phyloP scores from a whole-genome alignment of 2,888 invertebrate genomes.

The Serrognathus titanus region DNA sequence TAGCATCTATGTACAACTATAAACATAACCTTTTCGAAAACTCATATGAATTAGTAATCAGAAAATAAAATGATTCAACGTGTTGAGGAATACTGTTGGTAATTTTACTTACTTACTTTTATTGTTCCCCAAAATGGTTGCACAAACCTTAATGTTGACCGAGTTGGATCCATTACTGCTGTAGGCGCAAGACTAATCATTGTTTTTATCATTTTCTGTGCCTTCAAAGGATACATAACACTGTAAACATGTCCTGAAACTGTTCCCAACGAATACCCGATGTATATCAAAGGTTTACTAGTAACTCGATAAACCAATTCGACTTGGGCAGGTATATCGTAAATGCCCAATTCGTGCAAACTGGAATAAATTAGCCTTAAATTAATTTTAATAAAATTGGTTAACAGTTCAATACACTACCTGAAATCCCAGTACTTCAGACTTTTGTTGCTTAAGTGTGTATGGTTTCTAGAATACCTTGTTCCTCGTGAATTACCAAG shows the following conservation, averaged over 20 bases:
- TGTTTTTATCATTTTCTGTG: slow-evolving; percentile 60
- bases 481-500: slow-evolving; percentile 44
- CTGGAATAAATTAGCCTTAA: slow-evolving; percentile 6
- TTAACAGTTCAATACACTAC: slow-evolving; percentile 4
- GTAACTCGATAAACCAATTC: slow-evolving; percentile 20
- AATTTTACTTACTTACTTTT: too few relatives aligned
- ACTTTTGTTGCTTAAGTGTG: slow-evolving; percentile 19
- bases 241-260: slow-evolving; percentile 65
- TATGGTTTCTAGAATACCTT: slow-evolving; percentile 28
- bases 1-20: too few relatives aligned
- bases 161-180: slow-evolving; percentile 54
- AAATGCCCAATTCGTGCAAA: slow-evolving; percentile 25
- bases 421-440: slow-evolving; percentile 30
- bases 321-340: slow-evolving; percentile 22
- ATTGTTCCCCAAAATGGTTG: slow-evolving; percentile 59
- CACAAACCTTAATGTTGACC: slow-evolving; percentile 59
- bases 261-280: slow-evolving; percentile 85
- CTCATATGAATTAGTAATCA: too few relatives aligned
- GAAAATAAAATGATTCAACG: too few relatives aligned
- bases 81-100: too few relatives aligned
- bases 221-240: slow-evolving; percentile 62
- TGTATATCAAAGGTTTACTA: slow-evolving; percentile 54
- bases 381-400: too few relatives aligned
- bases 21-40: too few relatives aligned
- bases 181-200: slow-evolving; percentile 62